Evolutionary conservation across 2,888 invertebrate genomes (phyloP).

Genomic region (Cerastoderma edule): DNA sequence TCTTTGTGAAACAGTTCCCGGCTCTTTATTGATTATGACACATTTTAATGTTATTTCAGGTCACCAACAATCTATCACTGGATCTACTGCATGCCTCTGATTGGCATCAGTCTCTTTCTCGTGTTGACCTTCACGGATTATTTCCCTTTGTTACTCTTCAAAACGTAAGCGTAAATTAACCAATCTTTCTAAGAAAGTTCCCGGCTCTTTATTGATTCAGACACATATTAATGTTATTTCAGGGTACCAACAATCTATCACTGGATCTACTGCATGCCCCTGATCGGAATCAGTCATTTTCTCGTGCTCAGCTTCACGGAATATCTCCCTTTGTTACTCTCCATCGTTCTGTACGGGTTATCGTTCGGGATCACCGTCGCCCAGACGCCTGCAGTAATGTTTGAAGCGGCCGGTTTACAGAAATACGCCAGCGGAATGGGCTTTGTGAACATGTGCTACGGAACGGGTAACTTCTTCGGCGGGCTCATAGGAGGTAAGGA

Average conservation of each 20-base stretch:
- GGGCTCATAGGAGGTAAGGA: conserved; percentile 43
- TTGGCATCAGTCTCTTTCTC: conserved; percentile 41
- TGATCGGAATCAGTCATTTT: conserved; percentile 44
- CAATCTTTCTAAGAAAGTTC: no score
- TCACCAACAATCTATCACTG: conserved; percentile 53
- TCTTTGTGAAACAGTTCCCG: no score
- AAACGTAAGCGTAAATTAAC: no score
- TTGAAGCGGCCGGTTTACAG: conserved; percentile 49
- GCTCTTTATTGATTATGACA: no score
- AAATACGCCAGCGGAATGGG: conserved; percentile 50
- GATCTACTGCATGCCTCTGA: conserved; percentile 43
- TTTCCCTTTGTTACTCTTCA: conserved; percentile 44
- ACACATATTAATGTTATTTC: no score
- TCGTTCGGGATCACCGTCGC: conserved; percentile 51
- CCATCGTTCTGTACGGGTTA: conserved; percentile 42
- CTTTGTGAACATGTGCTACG: conserved; percentile 48
- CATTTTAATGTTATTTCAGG: conserved; percentile 40
- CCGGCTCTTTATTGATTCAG: no score
- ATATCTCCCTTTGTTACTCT: conserved; percentile 45
- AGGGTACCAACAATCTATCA: conserved; percentile 55
- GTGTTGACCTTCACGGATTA: conserved; percentile 45
- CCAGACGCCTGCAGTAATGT: conserved; percentile 54
- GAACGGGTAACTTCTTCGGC: conserved; percentile 44
- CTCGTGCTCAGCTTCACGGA: conserved; percentile 42
- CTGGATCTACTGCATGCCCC: conserved; percentile 47